phyloP scores from a whole-genome alignment of 2,113 vertebrate genomes.

The Oenanthe melanoleuca region DNA sequence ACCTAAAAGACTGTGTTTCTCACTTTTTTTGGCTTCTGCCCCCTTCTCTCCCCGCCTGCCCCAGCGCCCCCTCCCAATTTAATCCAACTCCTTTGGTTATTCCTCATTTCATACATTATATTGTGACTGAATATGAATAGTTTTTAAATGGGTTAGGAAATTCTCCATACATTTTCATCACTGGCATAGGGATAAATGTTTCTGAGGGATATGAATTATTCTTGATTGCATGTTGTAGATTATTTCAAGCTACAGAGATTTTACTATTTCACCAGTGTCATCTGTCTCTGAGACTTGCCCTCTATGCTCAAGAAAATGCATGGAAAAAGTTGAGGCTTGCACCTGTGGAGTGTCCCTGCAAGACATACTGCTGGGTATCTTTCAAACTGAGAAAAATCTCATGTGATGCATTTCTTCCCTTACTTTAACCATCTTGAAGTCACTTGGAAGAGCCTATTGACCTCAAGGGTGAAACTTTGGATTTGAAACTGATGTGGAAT shows the following conservation, averaged over 20 bases:
- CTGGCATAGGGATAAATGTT: not conserved
- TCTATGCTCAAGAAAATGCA: not conserved
- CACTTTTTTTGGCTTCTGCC: not conserved
- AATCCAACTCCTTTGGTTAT: not conserved
- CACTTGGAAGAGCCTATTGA: not conserved
- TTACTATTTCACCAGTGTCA: not conserved
- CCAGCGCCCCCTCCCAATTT: fast-evolving
- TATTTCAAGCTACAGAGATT: not conserved
- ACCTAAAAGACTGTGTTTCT: not conserved
- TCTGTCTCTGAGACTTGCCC: not conserved
- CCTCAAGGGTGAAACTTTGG: not conserved
- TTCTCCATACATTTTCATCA: not conserved
- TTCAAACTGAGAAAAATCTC: not conserved
- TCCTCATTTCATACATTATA: not conserved
- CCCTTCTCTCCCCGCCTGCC: no score
- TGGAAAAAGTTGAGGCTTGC: not conserved
- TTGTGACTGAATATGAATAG: not conserved
- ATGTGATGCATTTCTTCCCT: not conserved
- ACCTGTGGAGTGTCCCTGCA: not conserved
- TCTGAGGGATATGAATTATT: not conserved
- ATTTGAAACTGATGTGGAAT: not conserved
- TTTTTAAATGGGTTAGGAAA: not conserved
- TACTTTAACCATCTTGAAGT: not conserved
- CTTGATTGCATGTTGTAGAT: not conserved
- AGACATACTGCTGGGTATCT: not conserved